Evolutionary conservation across 1,140 invertebrate species (phyloP).

Genomic region (Temnothorax curvispinosus): DNA sequence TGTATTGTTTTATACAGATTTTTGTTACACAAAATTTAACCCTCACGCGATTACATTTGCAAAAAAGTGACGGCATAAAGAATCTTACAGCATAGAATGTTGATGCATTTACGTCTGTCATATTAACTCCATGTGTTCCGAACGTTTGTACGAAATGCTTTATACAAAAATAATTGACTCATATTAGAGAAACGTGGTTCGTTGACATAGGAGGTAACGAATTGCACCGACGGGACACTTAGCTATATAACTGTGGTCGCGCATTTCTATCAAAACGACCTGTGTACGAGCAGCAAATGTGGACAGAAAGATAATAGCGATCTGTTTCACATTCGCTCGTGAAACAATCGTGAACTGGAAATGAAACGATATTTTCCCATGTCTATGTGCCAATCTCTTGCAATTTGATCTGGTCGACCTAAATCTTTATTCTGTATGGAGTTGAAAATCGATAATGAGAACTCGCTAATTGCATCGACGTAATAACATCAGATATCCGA

Average conservation of each 20-base stretch:
- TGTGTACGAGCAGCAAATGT: not conserved
- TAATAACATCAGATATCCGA: not conserved
- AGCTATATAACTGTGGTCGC: constrained; percentile 6
- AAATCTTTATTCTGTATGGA: constrained; percentile 8
- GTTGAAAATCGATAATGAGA: constrained; percentile 49
- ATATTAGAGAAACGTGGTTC: constrained; percentile 55
- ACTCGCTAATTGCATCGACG: constrained; percentile 55
- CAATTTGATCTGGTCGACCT: constrained; percentile 22
- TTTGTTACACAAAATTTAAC: not conserved
- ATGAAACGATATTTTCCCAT: constrained; percentile 31
- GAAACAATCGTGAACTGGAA: constrained; percentile 1
- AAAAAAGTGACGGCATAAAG: not conserved
- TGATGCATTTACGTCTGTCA: not conserved
- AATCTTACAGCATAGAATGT: not conserved
- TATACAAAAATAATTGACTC: constrained; percentile 46
- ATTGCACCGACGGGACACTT: constrained; percentile 30
- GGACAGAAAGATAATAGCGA: not conserved
- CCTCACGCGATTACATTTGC: not conserved
- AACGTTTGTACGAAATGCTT: constrained; percentile 19
- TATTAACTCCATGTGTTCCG: not conserved
- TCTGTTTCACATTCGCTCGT: not conserved
- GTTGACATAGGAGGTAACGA: constrained; percentile 59
- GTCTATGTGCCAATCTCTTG: constrained; percentile 17
- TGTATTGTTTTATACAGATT: not conserved
- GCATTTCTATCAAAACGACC: constrained; percentile 15